phyloP scores from a whole-genome alignment of 2,113 vertebrate species.

The Tor tambroides region DNA sequence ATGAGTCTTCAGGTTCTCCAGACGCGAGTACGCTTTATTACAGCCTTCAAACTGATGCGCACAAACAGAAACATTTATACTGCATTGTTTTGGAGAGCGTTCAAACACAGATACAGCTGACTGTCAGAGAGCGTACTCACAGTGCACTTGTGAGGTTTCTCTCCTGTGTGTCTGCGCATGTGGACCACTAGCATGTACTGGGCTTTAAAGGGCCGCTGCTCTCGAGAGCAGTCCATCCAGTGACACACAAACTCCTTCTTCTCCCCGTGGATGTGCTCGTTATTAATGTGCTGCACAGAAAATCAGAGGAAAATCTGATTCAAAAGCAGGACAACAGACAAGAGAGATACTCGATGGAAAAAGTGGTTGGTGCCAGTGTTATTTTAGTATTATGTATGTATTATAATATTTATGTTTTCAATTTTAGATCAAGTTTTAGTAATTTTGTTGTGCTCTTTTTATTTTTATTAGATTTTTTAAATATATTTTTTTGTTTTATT shows the following conservation, averaged over 20 bases:
- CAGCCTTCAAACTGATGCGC: slow-evolving; percentile 91
- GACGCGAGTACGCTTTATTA: slow-evolving; percentile 95
- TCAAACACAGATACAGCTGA: neutral
- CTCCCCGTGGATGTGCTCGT: slow-evolving; percentile 97
- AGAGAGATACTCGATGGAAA: neutral
- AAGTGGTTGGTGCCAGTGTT: too few relatives aligned
- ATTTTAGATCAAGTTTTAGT: too few relatives aligned
- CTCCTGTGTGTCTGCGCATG: slow-evolving; percentile 96
- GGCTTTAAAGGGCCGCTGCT: slow-evolving; percentile 96
- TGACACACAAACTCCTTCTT: slow-evolving; percentile 99
- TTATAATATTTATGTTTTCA: neutral
- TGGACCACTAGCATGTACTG: slow-evolving; percentile 99
- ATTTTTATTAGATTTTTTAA: too few relatives aligned
- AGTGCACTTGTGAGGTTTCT: slow-evolving; percentile 99
- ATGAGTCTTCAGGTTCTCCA: slow-evolving; percentile 97
- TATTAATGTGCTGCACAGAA: slow-evolving; percentile 91
- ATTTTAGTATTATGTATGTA: neutral
- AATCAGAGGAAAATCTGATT: neutral
- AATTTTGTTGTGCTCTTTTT: too few relatives aligned
- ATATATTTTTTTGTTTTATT: too few relatives aligned
- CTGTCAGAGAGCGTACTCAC: slow-evolving; percentile 73
- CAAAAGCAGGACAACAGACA: neutral
- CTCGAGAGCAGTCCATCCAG: slow-evolving; percentile 93
- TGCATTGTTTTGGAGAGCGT: neutral
- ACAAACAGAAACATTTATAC: slow-evolving; percentile 22